These are phyloP conservation scores for Oscheius onirici DNA, from an alignment of 2,888 invertebrate species.

Conservation along the genomic window DNA sequence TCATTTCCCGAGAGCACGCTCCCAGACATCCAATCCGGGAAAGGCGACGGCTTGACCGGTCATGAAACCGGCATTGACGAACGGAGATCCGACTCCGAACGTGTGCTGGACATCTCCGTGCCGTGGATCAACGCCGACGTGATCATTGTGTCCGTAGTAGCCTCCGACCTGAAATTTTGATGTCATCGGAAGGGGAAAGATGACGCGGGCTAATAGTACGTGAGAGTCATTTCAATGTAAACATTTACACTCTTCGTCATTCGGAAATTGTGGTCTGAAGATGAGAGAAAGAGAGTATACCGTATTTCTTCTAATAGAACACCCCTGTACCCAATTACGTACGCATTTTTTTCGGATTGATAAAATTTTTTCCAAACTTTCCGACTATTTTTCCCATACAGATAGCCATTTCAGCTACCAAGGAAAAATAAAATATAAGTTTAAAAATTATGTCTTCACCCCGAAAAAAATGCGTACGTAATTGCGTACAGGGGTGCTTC, in stretches of 20 bases:
- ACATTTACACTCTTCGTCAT: neutral
- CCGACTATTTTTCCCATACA: too few relatives aligned
- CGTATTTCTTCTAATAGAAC: neutral
- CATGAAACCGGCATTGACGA: conserved; percentile 49
- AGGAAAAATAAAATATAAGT: too few relatives aligned
- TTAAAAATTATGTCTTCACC: too few relatives aligned
- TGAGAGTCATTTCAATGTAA: neutral
- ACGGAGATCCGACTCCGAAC: conserved; percentile 55
- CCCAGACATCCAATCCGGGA: conserved; percentile 54
- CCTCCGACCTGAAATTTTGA: conserved; percentile 43
- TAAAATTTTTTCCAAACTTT: too few relatives aligned
- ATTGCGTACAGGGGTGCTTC: too few relatives aligned
- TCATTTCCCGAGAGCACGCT: conserved; percentile 39
- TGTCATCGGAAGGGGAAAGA: neutral
- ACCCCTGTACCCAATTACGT: too few relatives aligned
- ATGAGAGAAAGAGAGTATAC: neutral
- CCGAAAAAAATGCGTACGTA: too few relatives aligned
- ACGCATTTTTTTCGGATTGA: too few relatives aligned
- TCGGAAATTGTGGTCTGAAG: neutral
- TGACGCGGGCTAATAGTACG: neutral
- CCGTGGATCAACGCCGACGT: conserved; percentile 55
- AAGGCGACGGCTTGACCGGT: conserved; percentile 53
- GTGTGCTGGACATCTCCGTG: conserved; percentile 48
- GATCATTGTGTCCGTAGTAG: conserved; percentile 57
- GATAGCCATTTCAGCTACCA: too few relatives aligned